A percentile compares a stretch with the other conserved stretches of the same genome.
Evolutionary conservation across 2,113 vertebrate genomes (phyloP).

Genomic region (Hemicordylus capensis): DNA sequence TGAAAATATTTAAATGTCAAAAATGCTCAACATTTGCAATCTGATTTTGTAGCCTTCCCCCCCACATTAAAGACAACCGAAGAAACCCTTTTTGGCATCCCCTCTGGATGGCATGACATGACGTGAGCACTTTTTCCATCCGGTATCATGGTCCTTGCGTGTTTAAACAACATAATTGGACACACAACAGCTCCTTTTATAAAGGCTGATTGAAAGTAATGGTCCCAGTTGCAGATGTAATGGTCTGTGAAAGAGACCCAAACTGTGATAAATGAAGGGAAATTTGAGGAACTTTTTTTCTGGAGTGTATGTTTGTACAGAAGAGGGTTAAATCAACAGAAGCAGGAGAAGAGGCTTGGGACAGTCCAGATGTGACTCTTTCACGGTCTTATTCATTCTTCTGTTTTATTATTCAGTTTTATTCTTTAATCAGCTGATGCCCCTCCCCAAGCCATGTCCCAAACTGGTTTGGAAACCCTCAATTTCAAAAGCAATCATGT

Average conservation of each 20-base stretch:
- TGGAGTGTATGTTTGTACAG: slow-evolving; percentile 43
- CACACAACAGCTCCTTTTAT: slow-evolving; percentile 39
- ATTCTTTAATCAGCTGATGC: neutral
- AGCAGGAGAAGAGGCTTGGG: slow-evolving; percentile 10
- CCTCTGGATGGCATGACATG: slow-evolving; percentile 1
- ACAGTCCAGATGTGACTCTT: slow-evolving; percentile 11
- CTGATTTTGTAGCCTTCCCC: slow-evolving; percentile 39
- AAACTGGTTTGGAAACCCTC: too few relatives aligned
- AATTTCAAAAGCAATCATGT: neutral
- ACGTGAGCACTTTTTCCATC: slow-evolving; percentile 6
- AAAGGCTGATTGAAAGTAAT: slow-evolving; percentile 38
- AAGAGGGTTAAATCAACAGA: slow-evolving; percentile 42
- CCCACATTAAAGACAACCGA: slow-evolving; percentile 41
- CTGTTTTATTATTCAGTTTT: too few relatives aligned
- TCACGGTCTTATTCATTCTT: too few relatives aligned
- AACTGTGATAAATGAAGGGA: slow-evolving; percentile 27
- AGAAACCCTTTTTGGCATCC: slow-evolving; percentile 32
- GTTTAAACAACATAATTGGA: slow-evolving; percentile 46
- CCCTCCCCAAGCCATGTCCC: too few relatives aligned
- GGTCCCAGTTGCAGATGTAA: neutral
- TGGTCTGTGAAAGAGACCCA: slow-evolving; percentile 48
- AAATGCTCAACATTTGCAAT: slow-evolving; percentile 44
- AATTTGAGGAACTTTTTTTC: slow-evolving; percentile 26
- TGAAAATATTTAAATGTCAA: slow-evolving; percentile 60
- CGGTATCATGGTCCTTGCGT: slow-evolving; percentile 14